A percentile compares a stretch with the other conserved stretches of the same genome.
Conservation (phyloP, 1,140 invertebrate genomes). For the Odontomachus brunneus region DNA sequence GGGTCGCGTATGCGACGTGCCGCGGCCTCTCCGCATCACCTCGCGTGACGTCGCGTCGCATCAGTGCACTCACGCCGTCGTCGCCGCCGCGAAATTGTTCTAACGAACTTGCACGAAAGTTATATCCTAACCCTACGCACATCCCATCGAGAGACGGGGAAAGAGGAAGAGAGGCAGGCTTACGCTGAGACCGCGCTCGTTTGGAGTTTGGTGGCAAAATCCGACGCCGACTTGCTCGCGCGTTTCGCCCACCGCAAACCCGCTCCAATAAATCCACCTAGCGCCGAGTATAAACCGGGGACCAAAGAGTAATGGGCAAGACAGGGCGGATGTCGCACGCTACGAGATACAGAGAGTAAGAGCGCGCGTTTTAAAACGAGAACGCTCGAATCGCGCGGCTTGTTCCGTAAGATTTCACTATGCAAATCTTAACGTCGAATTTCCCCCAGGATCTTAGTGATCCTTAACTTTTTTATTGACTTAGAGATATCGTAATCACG, state of each 20-base stretch:
- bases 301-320: conserved; percentile 42
- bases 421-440: conserved; percentile 13
- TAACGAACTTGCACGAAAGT: conserved; percentile 73
- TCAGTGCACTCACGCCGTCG: conserved; percentile 15
- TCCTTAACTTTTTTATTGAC: no score
- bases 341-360: conserved; percentile 26
- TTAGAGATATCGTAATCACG: no score
- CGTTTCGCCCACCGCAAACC: conserved; percentile 41
- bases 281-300: background rate
- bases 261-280: conserved; percentile 39
- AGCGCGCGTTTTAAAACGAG: conserved; percentile 12
- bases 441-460: no score
- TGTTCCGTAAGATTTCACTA: background rate
- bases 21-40: conserved; percentile 23
- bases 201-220: conserved; percentile 59
- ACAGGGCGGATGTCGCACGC: background rate
- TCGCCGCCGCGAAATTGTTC: conserved; percentile 62
- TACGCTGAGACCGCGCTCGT: conserved; percentile 39
- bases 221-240: conserved; percentile 25
- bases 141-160: background rate
- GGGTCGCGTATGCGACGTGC: conserved; percentile 58
- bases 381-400: background rate
- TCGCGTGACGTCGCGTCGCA: conserved; percentile 26
- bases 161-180: background rate
- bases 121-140: conserved; percentile 18